phyloP scores from a whole-genome alignment of 2,888 invertebrate species.

The Aproaerema taeniolella region DNA sequence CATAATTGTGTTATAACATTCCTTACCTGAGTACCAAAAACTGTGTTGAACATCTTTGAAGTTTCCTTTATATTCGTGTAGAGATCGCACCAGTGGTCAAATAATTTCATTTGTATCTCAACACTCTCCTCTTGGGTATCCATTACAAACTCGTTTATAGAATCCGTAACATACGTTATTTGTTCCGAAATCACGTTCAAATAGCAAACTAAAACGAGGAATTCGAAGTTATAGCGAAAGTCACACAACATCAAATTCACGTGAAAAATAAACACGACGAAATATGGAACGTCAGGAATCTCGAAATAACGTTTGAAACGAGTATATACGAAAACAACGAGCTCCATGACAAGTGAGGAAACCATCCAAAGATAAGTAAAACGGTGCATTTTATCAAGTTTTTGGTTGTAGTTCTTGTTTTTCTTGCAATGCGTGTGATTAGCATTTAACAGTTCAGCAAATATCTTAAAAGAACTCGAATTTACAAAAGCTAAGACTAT shows the following conservation, averaged over 20 bases:
- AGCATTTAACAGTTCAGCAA: slow-evolving; percentile 6
- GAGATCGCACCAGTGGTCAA: slow-evolving; percentile 31
- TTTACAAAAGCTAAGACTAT: not conserved
- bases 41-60: slow-evolving; percentile 26
- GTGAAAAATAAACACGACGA: not conserved
- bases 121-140: not conserved
- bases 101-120: not conserved
- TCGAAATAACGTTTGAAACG: not conserved
- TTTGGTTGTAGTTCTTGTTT: slow-evolving; percentile 12
- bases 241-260: slow-evolving; percentile 19
- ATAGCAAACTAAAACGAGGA: slow-evolving; percentile 23
- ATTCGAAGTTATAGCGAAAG: slow-evolving; percentile 6
- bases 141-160: slow-evolving; percentile 14
- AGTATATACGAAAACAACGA: not conserved
- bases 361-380: not conserved
- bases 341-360: not conserved
- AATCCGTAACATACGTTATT: slow-evolving; percentile 22
- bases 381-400: slow-evolving; percentile 6
- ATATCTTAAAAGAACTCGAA: not conserved
- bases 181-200: slow-evolving; percentile 31
- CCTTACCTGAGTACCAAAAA: slow-evolving; percentile 34
- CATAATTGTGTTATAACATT: too few relatives aligned
- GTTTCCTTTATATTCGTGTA: slow-evolving; percentile 29
- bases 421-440: slow-evolving; percentile 11
- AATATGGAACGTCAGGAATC: not conserved